Evolutionary conservation across 2,888 invertebrate genomes (phyloP), one percentile per base, ranked within the genome.

Genomic region (Napeogenes inachia): DNA sequence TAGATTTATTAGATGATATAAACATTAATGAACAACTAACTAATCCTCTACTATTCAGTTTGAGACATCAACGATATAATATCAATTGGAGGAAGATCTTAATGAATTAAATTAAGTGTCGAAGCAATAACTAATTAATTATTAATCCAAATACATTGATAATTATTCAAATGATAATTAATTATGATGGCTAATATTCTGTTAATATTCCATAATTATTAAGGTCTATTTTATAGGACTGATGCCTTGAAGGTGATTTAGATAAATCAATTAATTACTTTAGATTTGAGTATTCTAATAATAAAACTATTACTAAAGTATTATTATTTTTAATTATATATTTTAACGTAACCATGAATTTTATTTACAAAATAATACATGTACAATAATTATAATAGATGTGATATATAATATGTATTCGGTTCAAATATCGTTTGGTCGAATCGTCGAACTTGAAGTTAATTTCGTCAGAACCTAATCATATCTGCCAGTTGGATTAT

Each of bases 391-490:
- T 21, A 21, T 21, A 21, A 21, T 21, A 21, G 21, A 21, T 21
- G 21, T 21, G 21, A 21, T 21, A 21, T 21, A 21, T 21, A 21
- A 50, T 8, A 50, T 50, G 30, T 10, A 30, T 50, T 30, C 8
- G 12, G 8, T 50, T 50, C 8, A 10, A 50, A 30, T 30, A 50
- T 50, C 61, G 35, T 57, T 55, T 47, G 54, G 35, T 33, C 54
- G 58, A 58, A 35, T 60, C 56, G 56, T 64, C 59, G 56, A 56
- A 61, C 59, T 67, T 60, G 66, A 67, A 64, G 60, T 62, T 67
- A 67, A 67, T 67, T 67, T 59, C 62, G 58, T 59, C 57, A 64
- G 62, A 62, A 64, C 63, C 64, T 62, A 62, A 67, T 67, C 64
- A 67, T 62, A 62, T 67, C 64, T 62, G 66, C 45, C 62, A 58